Conservation (phyloP, 23 tunicate species). For the Styela plicata region DNA sequence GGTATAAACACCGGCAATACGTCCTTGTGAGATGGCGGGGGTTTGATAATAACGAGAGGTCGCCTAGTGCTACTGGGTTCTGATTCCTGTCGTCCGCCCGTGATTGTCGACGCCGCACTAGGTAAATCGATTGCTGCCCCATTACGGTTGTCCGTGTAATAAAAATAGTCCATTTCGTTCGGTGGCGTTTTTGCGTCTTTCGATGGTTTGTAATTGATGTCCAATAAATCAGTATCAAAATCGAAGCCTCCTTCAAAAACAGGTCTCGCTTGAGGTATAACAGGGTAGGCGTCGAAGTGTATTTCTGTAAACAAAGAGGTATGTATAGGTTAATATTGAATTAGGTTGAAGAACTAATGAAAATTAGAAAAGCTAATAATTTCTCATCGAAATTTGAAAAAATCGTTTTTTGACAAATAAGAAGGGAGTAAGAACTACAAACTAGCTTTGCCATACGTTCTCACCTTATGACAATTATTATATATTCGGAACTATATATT, state of each 20-base stretch:
- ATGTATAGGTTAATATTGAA: neutral
- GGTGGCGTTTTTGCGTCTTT: neutral
- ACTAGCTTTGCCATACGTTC: too few relatives aligned
- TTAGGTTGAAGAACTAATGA: too few relatives aligned
- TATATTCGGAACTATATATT: too few relatives aligned
- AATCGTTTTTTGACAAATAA: neutral
- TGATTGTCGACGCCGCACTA: neutral
- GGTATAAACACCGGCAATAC: neutral
- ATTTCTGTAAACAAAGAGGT: neutral
- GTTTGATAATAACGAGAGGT: neutral
- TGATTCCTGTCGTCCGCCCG: neutral
- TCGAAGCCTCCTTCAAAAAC: neutral
- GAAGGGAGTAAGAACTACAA: too few relatives aligned
- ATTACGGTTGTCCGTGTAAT: neutral
- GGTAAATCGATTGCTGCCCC: neutral
- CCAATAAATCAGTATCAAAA: neutral
- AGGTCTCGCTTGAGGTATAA: neutral
- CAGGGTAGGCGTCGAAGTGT: neutral
- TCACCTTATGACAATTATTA: too few relatives aligned
- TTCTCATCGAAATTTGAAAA: neutral
- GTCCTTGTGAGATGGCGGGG: neutral
- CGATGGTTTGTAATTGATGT: neutral
- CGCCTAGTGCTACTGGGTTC: neutral
- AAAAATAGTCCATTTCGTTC: neutral
- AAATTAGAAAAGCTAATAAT: neutral